Evolutionary conservation across 2,113 vertebrate genomes (phyloP).

Genomic region (Phaethornis superciliosus): DNA sequence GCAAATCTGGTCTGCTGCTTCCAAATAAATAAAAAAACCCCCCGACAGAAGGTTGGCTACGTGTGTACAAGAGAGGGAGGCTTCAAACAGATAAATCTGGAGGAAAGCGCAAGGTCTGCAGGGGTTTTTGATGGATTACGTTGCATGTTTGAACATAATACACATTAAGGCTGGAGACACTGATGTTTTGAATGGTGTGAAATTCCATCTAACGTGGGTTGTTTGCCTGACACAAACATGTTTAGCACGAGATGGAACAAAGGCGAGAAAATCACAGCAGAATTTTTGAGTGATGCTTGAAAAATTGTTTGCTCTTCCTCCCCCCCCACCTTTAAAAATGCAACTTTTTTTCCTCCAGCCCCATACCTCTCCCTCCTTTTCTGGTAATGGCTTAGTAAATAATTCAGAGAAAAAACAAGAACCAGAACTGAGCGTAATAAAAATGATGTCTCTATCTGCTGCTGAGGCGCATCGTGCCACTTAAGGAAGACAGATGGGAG

Average conservation of each 20-base stretch:
- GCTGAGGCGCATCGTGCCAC: conserved; percentile 46
- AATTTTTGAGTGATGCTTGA: neutral
- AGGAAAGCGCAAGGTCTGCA: conserved; percentile 21
- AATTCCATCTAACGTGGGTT: conserved; percentile 67
- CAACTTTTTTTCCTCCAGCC: neutral
- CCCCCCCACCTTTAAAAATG: neutral
- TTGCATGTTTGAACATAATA: conserved; percentile 64
- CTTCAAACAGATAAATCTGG: neutral
- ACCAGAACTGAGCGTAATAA: conserved; percentile 54
- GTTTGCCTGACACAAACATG: conserved; percentile 73
- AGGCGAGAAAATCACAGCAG: conserved; percentile 51
- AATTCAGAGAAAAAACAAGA: conserved; percentile 66
- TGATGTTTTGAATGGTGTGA: conserved; percentile 60
- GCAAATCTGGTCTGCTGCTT: conserved; percentile 37
- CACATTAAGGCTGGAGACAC: conserved; percentile 64
- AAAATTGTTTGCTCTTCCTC: neutral
- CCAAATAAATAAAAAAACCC: conserved; percentile 30
- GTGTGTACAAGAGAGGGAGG: neutral
- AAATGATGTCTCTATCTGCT: conserved; percentile 78
- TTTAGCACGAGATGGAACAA: conserved; percentile 69
- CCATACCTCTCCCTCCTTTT: neutral
- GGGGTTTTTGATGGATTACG: conserved; percentile 52
- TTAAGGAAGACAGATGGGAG: conserved; percentile 83
- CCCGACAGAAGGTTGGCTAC: conserved; percentile 40
- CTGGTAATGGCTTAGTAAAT: conserved; percentile 53